These are phyloP conservation scores for Plagodis pulveraria DNA, from an alignment of 2,888 invertebrate species.

Conservation along the genomic window DNA sequence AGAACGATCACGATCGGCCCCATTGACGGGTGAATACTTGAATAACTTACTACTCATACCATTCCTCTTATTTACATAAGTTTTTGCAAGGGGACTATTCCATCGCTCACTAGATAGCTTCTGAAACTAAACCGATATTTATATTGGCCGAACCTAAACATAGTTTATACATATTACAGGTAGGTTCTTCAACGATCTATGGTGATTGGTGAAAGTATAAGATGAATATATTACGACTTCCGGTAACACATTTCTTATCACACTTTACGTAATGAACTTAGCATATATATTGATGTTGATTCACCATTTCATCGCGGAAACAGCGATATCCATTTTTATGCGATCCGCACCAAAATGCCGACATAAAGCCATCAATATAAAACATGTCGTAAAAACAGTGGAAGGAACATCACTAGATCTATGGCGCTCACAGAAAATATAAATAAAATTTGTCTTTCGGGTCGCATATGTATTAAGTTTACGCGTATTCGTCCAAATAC, in stretches of 20 bases:
- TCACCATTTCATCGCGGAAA: conserved; percentile 27
- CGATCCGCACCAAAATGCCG: conserved; percentile 25
- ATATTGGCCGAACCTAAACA: conserved; percentile 20
- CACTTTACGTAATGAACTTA: conserved; percentile 30
- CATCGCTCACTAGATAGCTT: conserved; percentile 21
- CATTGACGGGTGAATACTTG: conserved; percentile 57
- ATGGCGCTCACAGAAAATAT: conserved; percentile 57
- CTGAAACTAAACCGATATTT: conserved; percentile 18
- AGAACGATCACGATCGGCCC: conserved; percentile 52
- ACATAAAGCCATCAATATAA: conserved; percentile 62
- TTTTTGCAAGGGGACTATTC: conserved; percentile 33
- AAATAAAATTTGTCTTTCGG: conserved; percentile 78
- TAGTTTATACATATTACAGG: conserved; percentile 19
- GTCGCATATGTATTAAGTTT: conserved; percentile 78
- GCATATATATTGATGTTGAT: conserved; percentile 32
- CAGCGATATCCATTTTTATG: conserved; percentile 26
- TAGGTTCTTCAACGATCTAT: conserved; percentile 8
- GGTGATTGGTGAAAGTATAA: conserved; percentile 27
- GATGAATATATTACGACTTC: conserved; percentile 30
- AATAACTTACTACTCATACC: conserved; percentile 48
- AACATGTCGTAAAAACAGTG: conserved; percentile 62
- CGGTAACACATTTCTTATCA: conserved; percentile 29
- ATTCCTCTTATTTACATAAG: conserved; percentile 41
- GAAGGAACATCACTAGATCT: conserved; percentile 46
- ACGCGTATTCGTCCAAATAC: conserved; percentile 77